These are phyloP conservation scores for Eulemur coronatus DNA, from an alignment of 2,797 vertebrate species.

Conservation along the genomic window DNA sequence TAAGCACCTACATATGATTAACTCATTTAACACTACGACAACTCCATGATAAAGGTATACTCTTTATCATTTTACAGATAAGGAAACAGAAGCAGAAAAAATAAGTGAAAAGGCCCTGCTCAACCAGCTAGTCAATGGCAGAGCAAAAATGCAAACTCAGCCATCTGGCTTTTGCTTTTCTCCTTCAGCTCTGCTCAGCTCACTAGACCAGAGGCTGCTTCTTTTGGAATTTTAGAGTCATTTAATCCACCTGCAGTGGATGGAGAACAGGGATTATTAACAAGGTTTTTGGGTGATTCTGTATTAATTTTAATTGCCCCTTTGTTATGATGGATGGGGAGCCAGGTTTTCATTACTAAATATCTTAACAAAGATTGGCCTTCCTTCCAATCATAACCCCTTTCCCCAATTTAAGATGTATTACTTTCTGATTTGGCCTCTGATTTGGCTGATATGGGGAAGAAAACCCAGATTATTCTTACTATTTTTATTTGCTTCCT, in stretches of 20 bases:
- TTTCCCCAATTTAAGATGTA: not conserved
- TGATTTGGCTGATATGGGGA: not conserved
- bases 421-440: not conserved
- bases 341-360: not conserved
- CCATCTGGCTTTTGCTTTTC: not conserved
- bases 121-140: not conserved
- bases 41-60: not conserved
- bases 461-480: not conserved
- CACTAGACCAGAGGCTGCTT: not conserved
- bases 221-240: not conserved
- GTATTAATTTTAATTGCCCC: not conserved
- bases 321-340: not conserved
- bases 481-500: not conserved
- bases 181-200: not conserved
- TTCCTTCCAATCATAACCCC: accelerated
- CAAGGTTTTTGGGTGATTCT: not conserved
- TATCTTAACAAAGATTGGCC: not conserved
- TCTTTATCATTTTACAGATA: not conserved
- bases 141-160: not conserved
- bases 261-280: not conserved
- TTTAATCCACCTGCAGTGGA: not conserved
- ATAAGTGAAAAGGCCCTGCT: accelerated
- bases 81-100: not conserved
- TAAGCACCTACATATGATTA: not conserved
- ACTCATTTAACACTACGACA: not conserved